Evolutionary conservation across 35 echinoderm and acorn worm genomes (phyloP).

Genomic region (Heliocidaris tuberculata): DNA sequence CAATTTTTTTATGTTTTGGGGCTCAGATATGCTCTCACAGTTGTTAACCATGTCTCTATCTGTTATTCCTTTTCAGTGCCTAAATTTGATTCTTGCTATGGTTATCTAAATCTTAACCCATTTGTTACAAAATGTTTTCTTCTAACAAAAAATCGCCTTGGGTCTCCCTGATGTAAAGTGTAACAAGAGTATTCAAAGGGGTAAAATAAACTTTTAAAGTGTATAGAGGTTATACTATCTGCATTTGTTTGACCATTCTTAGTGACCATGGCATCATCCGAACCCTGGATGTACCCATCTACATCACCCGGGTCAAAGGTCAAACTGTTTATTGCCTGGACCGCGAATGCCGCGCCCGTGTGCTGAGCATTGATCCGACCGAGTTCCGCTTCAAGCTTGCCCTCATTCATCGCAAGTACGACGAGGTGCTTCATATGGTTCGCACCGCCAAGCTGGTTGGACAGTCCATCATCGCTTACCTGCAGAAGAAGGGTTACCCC

Average conservation of each 20-base stretch:
- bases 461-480: slow-evolving; percentile 97
- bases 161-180: too few relatives aligned
- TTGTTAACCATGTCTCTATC: too few relatives aligned
- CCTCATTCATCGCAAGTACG: slow-evolving; percentile 93
- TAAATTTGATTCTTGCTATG: too few relatives aligned
- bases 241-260: neutral
- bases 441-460: slow-evolving; percentile 91
- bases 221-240: neutral
- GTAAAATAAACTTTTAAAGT: too few relatives aligned
- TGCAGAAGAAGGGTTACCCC: slow-evolving; percentile 99
- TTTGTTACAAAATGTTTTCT: too few relatives aligned
- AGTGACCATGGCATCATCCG: slow-evolving; percentile 98
- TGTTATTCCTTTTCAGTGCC: too few relatives aligned
- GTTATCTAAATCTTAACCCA: too few relatives aligned
- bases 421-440: slow-evolving; percentile 98
- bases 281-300: slow-evolving; percentile 94
- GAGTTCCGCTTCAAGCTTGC: slow-evolving; percentile 96
- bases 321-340: slow-evolving; percentile 94
- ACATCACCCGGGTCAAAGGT: slow-evolving; percentile 95
- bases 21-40: too few relatives aligned
- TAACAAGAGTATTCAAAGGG: too few relatives aligned
- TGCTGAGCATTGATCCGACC: slow-evolving; percentile 90
- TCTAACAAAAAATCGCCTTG: too few relatives aligned
- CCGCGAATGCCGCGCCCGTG: slow-evolving; percentile 89
- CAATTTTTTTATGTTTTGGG: too few relatives aligned